Conservation (phyloP, 1,140 invertebrate species). For the Drosophila santomea region DNA sequence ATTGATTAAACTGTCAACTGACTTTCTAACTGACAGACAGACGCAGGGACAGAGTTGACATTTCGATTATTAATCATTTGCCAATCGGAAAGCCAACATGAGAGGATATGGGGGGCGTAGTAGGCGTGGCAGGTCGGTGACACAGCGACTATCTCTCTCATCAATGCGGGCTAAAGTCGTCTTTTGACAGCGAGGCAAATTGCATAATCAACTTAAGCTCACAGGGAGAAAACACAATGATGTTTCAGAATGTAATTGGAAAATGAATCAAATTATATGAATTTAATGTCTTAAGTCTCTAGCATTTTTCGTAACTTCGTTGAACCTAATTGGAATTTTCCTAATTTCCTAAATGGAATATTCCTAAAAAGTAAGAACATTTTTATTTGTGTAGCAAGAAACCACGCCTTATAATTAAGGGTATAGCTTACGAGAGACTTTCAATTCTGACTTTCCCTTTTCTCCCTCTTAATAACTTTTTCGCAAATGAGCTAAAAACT, state of each 20-base stretch:
- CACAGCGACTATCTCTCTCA: conserved; percentile 34
- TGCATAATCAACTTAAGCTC: conserved; percentile 39
- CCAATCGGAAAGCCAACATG: conserved; percentile 22
- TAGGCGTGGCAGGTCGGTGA: conserved; percentile 10
- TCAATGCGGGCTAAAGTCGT: conserved; percentile 63
- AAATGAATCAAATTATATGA: too few species aligned
- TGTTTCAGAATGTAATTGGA: background rate
- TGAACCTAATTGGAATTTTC: too few species aligned
- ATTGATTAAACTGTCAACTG: conserved; percentile 82
- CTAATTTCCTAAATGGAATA: too few species aligned
- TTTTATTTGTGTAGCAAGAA: background rate
- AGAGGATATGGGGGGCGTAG: background rate
- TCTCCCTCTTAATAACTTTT: conserved; percentile 43
- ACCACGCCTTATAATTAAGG: conserved; percentile 6
- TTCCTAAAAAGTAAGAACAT: background rate
- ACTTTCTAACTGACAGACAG: conserved; percentile 73
- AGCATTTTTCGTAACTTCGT: too few species aligned
- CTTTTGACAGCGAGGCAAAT: conserved; percentile 60
- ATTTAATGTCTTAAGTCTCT: too few species aligned
- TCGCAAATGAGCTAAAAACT: conserved; percentile 75
- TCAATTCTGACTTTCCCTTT: conserved; percentile 1
- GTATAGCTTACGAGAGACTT: conserved; percentile 8
- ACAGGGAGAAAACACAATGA: background rate
- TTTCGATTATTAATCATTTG: conserved; percentile 81
- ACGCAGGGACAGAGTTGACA: conserved; percentile 60